These are phyloP conservation scores for Urechis unicinctus DNA, from an alignment of 2,888 invertebrate species.

Conservation along the genomic window DNA sequence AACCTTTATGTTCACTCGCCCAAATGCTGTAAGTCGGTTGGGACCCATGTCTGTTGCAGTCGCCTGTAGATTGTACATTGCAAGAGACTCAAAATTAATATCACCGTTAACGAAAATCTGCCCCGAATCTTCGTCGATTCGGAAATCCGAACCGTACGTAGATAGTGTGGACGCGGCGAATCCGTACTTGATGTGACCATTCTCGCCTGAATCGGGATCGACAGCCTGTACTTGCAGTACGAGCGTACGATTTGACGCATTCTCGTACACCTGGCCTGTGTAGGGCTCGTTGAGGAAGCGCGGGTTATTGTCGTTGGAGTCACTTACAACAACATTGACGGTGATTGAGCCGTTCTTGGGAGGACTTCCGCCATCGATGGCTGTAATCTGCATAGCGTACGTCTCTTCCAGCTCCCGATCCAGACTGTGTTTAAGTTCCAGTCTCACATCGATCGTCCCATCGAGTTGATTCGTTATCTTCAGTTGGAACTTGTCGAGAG, in stretches of 20 bases:
- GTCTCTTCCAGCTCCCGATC: slow-evolving; percentile 14
- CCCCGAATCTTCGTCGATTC: background rate
- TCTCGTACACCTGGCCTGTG: background rate
- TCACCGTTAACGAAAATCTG: slow-evolving; percentile 1
- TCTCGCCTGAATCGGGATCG: background rate
- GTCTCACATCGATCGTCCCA: slow-evolving; percentile 12
- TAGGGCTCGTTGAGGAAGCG: background rate
- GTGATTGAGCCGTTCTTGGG: background rate
- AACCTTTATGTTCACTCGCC: background rate
- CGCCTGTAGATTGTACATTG: background rate
- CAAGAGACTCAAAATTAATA: background rate
- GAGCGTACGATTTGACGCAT: background rate
- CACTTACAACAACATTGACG: background rate
- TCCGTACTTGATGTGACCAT: background rate
- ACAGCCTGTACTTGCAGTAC: background rate
- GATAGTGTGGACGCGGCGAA: background rate
- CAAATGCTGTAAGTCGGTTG: background rate
- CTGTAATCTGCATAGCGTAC: slow-evolving; percentile 1
- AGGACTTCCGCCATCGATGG: background rate
- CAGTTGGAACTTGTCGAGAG: slow-evolving; percentile 11
- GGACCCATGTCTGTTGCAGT: background rate
- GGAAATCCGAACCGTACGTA: background rate
- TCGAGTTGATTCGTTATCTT: slow-evolving; percentile 11
- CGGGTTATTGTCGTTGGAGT: background rate
- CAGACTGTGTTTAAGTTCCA: slow-evolving; percentile 10